phyloP scores from a whole-genome alignment of 23 tunicate species.

The Styela clava region DNA sequence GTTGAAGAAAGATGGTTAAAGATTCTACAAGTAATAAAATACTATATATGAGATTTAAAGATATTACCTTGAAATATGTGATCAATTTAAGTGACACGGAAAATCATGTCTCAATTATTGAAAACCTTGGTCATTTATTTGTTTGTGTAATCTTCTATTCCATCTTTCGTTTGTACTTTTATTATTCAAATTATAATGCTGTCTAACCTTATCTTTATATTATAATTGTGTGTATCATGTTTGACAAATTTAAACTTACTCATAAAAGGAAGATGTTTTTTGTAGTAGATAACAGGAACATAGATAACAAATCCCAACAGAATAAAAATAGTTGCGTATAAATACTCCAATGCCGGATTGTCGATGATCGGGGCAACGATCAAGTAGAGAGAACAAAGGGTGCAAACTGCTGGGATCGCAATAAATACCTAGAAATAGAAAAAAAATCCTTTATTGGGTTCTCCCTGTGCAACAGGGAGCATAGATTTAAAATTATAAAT shows the following conservation, averaged over 20 bases:
- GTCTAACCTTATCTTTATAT: no score
- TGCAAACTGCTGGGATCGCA: constrained; percentile 69
- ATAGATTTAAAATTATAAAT: no score
- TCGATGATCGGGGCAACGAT: constrained; percentile 94
- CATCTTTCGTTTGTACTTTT: no score
- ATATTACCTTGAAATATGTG: neutral
- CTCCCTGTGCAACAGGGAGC: no score
- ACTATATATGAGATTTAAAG: neutral
- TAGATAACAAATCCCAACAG: constrained; percentile 85
- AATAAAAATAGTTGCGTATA: constrained; percentile 83
- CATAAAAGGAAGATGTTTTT: constrained; percentile 77
- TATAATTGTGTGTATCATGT: no score
- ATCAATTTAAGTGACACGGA: neutral
- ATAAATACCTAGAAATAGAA: constrained; percentile 65
- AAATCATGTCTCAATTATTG: neutral
- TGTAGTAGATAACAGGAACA: constrained; percentile 79
- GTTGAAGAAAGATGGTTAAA: constrained; percentile 65
- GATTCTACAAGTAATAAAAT: constrained; percentile 30
- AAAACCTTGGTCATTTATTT: no score
- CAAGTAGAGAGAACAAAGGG: constrained; percentile 67
- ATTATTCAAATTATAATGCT: no score
- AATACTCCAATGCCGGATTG: constrained; percentile 74
- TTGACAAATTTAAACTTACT: constrained; percentile 36
- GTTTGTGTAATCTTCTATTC: no score
- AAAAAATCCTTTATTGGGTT: neutral